These are phyloP conservation scores for Amphiura filiformis DNA, from an alignment of 35 echinoderm and acorn worm species.

Conservation along the genomic window DNA sequence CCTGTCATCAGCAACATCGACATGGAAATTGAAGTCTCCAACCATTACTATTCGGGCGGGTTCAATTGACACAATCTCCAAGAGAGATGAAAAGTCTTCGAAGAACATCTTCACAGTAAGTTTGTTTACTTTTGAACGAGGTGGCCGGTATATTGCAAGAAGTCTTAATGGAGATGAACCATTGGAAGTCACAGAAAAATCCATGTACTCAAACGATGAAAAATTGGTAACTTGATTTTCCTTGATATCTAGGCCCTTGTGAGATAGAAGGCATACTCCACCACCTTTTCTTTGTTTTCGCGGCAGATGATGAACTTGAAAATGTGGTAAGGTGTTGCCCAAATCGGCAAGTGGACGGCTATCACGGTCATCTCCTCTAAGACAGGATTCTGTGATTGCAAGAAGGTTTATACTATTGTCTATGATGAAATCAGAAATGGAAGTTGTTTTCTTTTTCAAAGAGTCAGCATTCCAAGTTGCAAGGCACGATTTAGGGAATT, in stretches of 20 bases:
- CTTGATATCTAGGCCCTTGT: conserved; percentile 18
- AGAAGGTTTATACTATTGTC: conserved; percentile 35
- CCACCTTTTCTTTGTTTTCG: conserved; percentile 32
- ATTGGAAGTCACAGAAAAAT: not conserved
- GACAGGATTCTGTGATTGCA: conserved; percentile 61
- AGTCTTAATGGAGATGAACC: not conserved
- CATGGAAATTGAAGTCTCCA: too few relatives aligned
- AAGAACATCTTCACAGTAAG: too few relatives aligned
- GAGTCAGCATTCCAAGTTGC: conserved; percentile 51
- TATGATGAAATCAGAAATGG: conserved; percentile 48
- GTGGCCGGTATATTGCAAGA: too few relatives aligned
- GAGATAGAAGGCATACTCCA: conserved; percentile 31
- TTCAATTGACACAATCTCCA: too few relatives aligned
- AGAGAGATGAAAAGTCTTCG: too few relatives aligned
- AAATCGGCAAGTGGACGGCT: conserved; percentile 36
- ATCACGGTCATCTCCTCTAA: conserved; percentile 35
- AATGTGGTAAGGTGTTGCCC: conserved; percentile 31
- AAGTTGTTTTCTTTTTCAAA: conserved; percentile 26
- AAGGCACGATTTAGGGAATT: not conserved
- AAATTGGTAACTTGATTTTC: not conserved
- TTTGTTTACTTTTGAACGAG: too few relatives aligned
- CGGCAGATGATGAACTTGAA: conserved; percentile 27
- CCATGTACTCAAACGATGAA: conserved; percentile 15
- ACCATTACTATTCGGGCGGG: too few relatives aligned
- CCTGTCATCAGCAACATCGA: too few relatives aligned